Base-by-base conservation (phyloP, 2,113 vertebrate species). In the Felis chaus region DNA sequence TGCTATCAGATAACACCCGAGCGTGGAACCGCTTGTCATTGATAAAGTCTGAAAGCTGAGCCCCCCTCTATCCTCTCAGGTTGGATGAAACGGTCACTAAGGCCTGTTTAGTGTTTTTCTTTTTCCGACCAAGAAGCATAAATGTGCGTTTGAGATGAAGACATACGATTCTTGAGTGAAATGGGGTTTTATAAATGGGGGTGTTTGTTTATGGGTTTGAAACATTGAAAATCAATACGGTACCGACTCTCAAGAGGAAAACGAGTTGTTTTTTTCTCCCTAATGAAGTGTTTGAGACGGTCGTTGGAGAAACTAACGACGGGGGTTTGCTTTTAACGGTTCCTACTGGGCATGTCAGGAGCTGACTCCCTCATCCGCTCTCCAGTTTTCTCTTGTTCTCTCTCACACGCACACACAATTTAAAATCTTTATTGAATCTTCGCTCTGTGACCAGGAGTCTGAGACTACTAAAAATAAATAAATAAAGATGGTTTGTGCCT, bases 181-280 rank as follows among this genome's bases (percentile, higher is more conserved):
- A 31, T 16, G 63, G 16, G 66, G 33, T 88, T 89, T 97, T 92
- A 33, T 55, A 50, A 76, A n/a, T 14, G 55, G 33, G 66, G 21
- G 4, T 92, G 55, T 61, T 69, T 57, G 61, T 92, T 95, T 63
- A 13, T 41, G 61, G 66, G n/a, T n/a, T 80, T 48, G 45, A 71
- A 96, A 93, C 76, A 21, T 4, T 80, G 73, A 78, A 95, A 97
- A 91, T 45, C 92, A 92, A 53, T 76, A 53, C 27, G 16, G 8
- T 33, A 10, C 31, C 0, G 19, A 39, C 65, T 63, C 87, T 45
- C 31, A 33, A 23, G 91, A 33, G 91, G 85, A 91, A 85, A 71
- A 5, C 0, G 0, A 4, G 50, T 31, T 65, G 11, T 53, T 85
- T 71, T 71, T 10, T 55, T 16, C 33, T 78, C 65, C 21, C 57